Conservation (phyloP, 2,113 vertebrate species). For the Pseudorasbora parva region DNA sequence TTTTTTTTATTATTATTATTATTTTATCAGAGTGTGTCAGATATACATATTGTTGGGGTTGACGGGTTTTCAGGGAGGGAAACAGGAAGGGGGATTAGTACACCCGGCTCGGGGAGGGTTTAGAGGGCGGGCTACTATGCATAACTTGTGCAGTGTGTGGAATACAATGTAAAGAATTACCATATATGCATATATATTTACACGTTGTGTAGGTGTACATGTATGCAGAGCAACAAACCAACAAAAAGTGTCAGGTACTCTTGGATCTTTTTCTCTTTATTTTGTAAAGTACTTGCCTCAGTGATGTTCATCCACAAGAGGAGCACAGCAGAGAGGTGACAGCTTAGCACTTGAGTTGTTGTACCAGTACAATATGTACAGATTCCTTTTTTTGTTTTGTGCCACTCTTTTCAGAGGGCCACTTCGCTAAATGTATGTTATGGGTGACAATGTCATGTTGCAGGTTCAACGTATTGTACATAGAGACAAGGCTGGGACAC, state of each 20-base stretch:
- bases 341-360: conserved; percentile 95
- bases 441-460: conserved; percentile 99
- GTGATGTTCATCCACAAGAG: conserved; percentile 86
- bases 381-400: conserved; percentile 75
- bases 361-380: conserved; percentile 92
- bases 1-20: conserved; percentile 72
- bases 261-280: conserved; percentile 72
- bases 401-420: conserved; percentile 92
- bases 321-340: conserved; percentile 85
- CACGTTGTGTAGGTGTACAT: conserved; percentile 71
- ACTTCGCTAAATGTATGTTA: conserved; percentile 99
- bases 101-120: conserved; percentile 58
- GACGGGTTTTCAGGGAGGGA: conserved; percentile 70
- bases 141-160: conserved; percentile 95
- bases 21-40: conserved; percentile 84
- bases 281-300: conserved; percentile 97
- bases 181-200: conserved; percentile 77
- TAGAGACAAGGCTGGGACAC: conserved; percentile 74
- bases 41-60: conserved; percentile 91
- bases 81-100: conserved; percentile 50
- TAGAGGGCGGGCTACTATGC: conserved; percentile 86
- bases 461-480: conserved; percentile 99
- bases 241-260: conserved; percentile 96
- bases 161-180: conserved; percentile 71
- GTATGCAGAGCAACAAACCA: conserved; percentile 75